These are phyloP conservation scores for Theonella swinhoei DNA, from an alignment of 37 sponge, comb jelly and placozoan genomes.

Conservation along the genomic window DNA sequence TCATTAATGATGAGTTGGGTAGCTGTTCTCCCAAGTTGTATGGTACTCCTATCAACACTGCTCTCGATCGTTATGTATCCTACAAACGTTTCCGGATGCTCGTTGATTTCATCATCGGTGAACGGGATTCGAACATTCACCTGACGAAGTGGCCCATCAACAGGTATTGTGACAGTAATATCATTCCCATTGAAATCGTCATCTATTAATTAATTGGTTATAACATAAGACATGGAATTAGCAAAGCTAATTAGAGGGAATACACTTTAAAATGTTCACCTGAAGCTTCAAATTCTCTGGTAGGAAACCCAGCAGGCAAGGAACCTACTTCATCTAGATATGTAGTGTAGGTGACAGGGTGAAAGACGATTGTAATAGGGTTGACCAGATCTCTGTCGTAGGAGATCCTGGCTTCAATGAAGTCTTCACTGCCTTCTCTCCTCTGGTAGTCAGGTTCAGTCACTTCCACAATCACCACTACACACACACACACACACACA, in stretches of 20 bases:
- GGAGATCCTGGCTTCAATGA: not conserved
- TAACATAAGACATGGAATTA: too few species aligned
- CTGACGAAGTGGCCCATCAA: not conserved
- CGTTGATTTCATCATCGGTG: not conserved
- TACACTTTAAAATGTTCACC: not conserved
- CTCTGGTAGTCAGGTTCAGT: not conserved
- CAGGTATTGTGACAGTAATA: not conserved
- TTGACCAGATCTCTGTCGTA: not conserved
- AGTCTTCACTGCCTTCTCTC: not conserved
- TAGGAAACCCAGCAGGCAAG: not conserved
- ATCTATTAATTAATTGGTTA: too few species aligned
- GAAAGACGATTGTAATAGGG: not conserved
- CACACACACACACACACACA: too few species aligned
- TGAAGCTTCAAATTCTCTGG: not conserved
- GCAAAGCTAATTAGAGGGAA: not conserved
- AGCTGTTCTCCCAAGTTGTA: not conserved
- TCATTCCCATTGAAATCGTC: not conserved
- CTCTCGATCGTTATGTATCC: not conserved
- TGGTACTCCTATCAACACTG: not conserved
- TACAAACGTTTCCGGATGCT: not conserved
- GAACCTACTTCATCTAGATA: not conserved
- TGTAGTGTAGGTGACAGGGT: not conserved
- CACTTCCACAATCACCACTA: not conserved
- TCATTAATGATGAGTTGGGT: not conserved
- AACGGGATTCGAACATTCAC: not conserved